These are phyloP conservation scores for Trileptium ribeirensis DNA, from an alignment of 2,888 invertebrate genomes.

Conservation along the genomic window DNA sequence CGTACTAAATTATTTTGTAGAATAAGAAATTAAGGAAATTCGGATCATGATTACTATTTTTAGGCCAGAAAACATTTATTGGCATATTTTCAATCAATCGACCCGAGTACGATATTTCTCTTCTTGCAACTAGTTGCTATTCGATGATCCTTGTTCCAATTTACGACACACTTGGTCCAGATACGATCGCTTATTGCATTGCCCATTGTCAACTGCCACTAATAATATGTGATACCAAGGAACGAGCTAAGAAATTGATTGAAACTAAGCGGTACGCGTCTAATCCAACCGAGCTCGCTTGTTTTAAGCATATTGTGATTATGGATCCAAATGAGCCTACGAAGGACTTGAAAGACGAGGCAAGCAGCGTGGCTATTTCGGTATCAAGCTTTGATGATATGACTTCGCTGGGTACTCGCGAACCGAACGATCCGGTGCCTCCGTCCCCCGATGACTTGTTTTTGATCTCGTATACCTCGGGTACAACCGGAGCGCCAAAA, in stretches of 20 bases:
- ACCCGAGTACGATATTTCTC: neutral
- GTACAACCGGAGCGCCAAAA: slow-evolving; percentile 85
- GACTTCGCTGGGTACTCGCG: neutral
- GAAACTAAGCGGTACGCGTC: neutral
- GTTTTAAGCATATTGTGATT: neutral
- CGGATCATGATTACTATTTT: neutral
- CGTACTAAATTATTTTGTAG: too few relatives aligned
- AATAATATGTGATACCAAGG: neutral
- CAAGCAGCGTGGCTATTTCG: neutral
- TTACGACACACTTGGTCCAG: neutral
- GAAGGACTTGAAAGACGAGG: neutral
- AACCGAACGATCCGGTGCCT: slow-evolving; percentile 32
- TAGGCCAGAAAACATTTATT: neutral
- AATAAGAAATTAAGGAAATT: too few relatives aligned
- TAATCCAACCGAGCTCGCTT: neutral
- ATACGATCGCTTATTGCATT: neutral
- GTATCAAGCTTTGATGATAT: neutral
- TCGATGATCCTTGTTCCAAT: neutral
- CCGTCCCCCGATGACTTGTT: slow-evolving; percentile 47
- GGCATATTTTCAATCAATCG: neutral
- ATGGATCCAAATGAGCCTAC: neutral
- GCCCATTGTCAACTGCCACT: neutral
- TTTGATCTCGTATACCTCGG: slow-evolving; percentile 41
- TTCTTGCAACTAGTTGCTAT: neutral
- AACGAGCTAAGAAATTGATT: neutral